phyloP scores from a whole-genome alignment of 2,888 invertebrate species.

The Aethes cnicana region DNA sequence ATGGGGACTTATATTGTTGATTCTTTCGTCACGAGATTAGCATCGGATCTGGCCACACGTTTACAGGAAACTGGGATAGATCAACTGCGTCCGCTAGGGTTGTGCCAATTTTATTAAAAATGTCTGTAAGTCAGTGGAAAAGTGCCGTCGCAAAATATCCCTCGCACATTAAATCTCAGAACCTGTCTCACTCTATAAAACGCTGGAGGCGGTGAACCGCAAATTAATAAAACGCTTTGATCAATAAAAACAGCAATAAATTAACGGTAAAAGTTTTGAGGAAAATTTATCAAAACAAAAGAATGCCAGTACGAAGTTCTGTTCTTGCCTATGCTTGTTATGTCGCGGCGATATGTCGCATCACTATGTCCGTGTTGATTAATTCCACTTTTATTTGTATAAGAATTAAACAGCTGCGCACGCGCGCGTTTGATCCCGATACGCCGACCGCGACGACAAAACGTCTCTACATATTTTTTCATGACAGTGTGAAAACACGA shows the following conservation, averaged over 20 bases:
- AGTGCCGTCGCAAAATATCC: neutral
- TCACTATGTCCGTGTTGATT: slow-evolving; percentile 70
- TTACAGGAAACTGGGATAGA: slow-evolving; percentile 52
- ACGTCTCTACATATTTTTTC: slow-evolving; percentile 67
- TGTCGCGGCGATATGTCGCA: slow-evolving; percentile 41
- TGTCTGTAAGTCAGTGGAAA: too few relatives aligned
- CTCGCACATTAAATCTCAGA: slow-evolving; percentile 14
- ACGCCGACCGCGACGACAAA: slow-evolving; percentile 70
- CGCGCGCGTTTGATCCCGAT: slow-evolving; percentile 73
- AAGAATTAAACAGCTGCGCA: slow-evolving; percentile 68
- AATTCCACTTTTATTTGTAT: slow-evolving; percentile 79
- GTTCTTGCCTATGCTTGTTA: slow-evolving; percentile 18
- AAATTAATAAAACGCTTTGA: slow-evolving; percentile 23
- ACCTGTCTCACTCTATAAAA: slow-evolving; percentile 2
- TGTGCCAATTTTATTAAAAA: slow-evolving; percentile 38
- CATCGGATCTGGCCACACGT: slow-evolving; percentile 54
- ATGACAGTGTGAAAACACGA: slow-evolving; percentile 65
- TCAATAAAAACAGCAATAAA: slow-evolving; percentile 22
- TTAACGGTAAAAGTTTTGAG: slow-evolving; percentile 12
- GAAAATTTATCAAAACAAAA: slow-evolving; percentile 18
- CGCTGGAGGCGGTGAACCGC: slow-evolving; percentile 1
- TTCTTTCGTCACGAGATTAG: slow-evolving; percentile 64
- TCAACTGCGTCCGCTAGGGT: slow-evolving; percentile 55
- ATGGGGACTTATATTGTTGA: slow-evolving; percentile 60
- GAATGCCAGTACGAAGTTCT: slow-evolving; percentile 10